Evolutionary conservation across 1,140 invertebrate genomes (phyloP).

Genomic region (Papilio polyxenes): DNA sequence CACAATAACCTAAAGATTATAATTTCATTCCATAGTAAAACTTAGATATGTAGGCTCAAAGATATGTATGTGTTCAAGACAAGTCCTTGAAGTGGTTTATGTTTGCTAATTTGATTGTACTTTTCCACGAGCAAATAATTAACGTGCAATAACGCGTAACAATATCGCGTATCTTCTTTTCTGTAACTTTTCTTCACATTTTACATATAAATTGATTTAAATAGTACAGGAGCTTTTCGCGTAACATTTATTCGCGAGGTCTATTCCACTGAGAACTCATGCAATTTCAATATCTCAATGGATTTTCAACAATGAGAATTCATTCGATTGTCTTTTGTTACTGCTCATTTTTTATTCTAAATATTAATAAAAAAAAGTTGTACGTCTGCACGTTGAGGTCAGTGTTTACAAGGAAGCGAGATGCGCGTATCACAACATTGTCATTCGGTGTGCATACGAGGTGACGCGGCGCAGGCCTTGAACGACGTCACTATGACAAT

Average conservation of each 20-base stretch:
- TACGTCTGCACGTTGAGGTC: not conserved
- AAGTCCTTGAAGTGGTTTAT: not conserved
- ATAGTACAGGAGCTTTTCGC: not conserved
- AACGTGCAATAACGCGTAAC: not conserved
- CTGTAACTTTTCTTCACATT: not conserved
- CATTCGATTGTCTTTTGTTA: not conserved
- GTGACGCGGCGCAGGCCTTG: not conserved
- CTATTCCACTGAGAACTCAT: not conserved
- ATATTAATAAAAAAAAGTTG: not conserved
- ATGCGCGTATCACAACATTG: not conserved
- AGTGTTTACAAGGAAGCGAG: slow-evolving; percentile 4
- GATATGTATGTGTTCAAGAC: not conserved
- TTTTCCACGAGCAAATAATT: slow-evolving; percentile 23
- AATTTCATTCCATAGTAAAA: not conserved
- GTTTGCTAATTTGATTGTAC: slow-evolving; percentile 16
- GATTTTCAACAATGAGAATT: not conserved
- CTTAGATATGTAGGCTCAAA: not conserved
- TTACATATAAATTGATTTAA: not conserved
- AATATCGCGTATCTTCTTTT: not conserved
- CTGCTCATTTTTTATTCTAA: not conserved
- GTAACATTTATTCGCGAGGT: no score
- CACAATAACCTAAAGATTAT: not conserved
- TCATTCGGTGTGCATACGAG: not conserved
- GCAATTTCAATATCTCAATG: not conserved
- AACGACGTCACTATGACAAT: not conserved